Evolutionary conservation across 2,888 invertebrate species (phyloP).

Genomic region (Bugulina stolonifera): DNA sequence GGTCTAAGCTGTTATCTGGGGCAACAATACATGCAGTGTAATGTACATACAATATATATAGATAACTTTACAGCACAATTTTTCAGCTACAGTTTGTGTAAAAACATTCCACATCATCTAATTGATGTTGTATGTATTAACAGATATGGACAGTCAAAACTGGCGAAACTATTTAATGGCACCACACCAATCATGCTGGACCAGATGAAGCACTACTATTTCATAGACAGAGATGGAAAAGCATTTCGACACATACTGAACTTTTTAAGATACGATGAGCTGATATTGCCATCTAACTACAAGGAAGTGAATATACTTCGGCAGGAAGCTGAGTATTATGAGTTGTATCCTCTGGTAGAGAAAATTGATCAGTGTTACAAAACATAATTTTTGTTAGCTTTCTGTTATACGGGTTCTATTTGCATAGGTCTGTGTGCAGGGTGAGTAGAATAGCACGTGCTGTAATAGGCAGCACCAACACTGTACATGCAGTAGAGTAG

Average conservation of each 20-base stretch:
- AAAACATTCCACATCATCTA: neutral
- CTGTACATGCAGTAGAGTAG: too few species aligned
- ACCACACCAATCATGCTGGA: conserved; percentile 91
- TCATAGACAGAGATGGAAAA: conserved; percentile 94
- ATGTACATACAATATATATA: neutral
- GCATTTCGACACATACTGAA: conserved; percentile 97
- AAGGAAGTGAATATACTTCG: conserved; percentile 76
- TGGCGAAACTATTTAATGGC: conserved; percentile 89
- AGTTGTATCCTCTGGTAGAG: conserved; percentile 60
- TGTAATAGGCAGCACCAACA: too few species aligned
- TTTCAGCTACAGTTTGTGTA: neutral
- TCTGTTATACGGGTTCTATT: too few species aligned
- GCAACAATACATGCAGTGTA: too few species aligned
- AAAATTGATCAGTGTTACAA: too few species aligned
- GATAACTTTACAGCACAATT: neutral
- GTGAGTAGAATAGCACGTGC: too few species aligned
- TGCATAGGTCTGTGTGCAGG: too few species aligned
- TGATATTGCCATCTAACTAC: conserved; percentile 81
- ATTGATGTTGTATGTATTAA: too few species aligned
- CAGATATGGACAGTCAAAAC: conserved; percentile 85
- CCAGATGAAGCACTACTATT: conserved; percentile 93
- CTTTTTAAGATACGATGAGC: conserved; percentile 83
- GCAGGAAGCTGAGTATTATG: conserved; percentile 86
- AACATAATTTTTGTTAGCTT: too few species aligned
- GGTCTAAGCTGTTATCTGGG: too few species aligned